phyloP scores from a whole-genome alignment of 2,888 invertebrate genomes.

The Atethmia centrago region DNA sequence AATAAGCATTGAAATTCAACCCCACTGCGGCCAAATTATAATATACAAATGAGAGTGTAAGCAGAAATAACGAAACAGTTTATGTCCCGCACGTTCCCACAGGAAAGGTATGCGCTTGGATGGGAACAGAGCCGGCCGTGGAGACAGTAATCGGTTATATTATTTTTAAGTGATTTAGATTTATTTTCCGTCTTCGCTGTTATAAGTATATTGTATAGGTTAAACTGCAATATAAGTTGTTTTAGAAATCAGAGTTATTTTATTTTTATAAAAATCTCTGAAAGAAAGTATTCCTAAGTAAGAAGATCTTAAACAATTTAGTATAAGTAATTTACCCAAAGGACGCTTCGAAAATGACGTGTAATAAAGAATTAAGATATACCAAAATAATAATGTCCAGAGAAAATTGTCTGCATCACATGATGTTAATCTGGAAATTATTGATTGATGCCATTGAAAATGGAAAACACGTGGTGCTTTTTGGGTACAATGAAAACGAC shows the following conservation, averaged over 20 bases:
- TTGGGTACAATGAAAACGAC: neutral
- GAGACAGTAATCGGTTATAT: constrained; percentile 67
- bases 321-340: neutral
- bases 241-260: neutral
- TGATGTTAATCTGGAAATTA: neutral
- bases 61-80: constrained; percentile 90
- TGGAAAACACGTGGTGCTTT: neutral
- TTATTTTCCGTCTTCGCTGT: neutral
- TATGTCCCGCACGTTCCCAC: constrained; percentile 90
- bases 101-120: constrained; percentile 88
- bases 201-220: neutral
- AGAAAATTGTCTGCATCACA: neutral
- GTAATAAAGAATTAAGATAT: neutral
- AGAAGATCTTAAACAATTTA: too few relatives aligned
- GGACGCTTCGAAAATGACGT: neutral
- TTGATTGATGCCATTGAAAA: neutral
- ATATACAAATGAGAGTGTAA: constrained; percentile 90
- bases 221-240: neutral
- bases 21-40: constrained; percentile 86
- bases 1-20: constrained; percentile 81
- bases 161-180: constrained; percentile 5
- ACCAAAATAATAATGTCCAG: too few relatives aligned
- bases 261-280: neutral
- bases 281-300: neutral
- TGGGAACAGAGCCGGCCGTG: constrained; percentile 67